These are phyloP conservation scores for Odocoileus virginianus DNA, from an alignment of 2,113 vertebrate species.

Conservation along the genomic window DNA sequence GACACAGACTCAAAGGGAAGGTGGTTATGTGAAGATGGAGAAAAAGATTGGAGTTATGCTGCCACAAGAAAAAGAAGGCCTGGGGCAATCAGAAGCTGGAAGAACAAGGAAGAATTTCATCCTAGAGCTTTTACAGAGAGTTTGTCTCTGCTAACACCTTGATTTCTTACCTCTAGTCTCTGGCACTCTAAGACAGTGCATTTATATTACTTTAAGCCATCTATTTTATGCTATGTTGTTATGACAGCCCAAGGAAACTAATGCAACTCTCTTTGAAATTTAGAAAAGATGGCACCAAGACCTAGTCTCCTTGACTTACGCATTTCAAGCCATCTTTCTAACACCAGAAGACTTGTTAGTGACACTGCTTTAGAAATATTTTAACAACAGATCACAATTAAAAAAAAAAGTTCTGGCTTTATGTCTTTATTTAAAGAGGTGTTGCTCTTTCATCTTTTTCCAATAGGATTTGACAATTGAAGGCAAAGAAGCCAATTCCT, in stretches of 20 bases:
- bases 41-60: background rate
- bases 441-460: background rate
- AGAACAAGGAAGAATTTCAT: accelerated
- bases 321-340: background rate
- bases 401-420: background rate
- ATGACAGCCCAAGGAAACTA: background rate
- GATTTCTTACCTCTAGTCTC: background rate
- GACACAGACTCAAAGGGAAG: background rate
- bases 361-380: background rate
- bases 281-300: background rate
- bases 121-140: background rate
- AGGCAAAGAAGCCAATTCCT: background rate
- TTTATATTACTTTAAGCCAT: background rate
- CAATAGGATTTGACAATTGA: background rate
- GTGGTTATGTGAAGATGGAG: background rate
- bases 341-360: background rate
- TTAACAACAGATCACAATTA: background rate
- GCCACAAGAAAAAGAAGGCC: background rate
- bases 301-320: background rate
- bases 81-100: background rate
- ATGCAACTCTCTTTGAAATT: background rate
- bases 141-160: background rate
- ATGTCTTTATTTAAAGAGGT: background rate
- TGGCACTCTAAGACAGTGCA: background rate
- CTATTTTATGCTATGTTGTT: background rate